Evolutionary conservation across 1,140 invertebrate genomes (phyloP).

Genomic region (Notospermus geniculatus): DNA sequence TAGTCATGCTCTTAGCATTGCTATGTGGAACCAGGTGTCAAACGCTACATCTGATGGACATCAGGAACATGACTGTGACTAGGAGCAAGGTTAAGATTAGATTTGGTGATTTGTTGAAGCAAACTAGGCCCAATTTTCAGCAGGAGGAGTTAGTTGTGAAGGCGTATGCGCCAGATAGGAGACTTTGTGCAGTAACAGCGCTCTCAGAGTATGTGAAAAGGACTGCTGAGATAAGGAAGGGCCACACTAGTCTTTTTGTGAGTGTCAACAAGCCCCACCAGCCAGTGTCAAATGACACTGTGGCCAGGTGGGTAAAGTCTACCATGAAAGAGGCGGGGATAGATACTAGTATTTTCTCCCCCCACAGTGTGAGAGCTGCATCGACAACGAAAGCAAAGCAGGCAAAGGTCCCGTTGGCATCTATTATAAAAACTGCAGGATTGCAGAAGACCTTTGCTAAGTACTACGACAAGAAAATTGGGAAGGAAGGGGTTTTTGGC

Average conservation of each 20-base stretch:
- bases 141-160: background rate
- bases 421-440: background rate
- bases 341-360: constrained; percentile 3
- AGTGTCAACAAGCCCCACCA: background rate
- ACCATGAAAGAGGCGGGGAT: constrained; percentile 1
- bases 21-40: constrained; percentile 1
- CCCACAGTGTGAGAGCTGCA: background rate
- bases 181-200: constrained; percentile 8
- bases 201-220: constrained; percentile 6
- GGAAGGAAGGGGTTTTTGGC: background rate
- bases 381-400: background rate
- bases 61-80: background rate
- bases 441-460: constrained; percentile 3
- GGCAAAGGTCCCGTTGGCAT: background rate
- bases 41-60: background rate
- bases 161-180: constrained; percentile 8
- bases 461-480: constrained; percentile 1
- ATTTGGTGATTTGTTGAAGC: background rate
- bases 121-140: background rate
- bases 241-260: background rate
- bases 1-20: constrained; percentile 1
- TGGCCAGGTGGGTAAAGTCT: constrained; percentile 1
- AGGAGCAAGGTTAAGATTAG: background rate
- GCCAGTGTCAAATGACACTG: constrained; percentile 7
- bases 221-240: background rate